phyloP scores from a whole-genome alignment of 2,797 vertebrate species.

The Chelon labrosus region DNA sequence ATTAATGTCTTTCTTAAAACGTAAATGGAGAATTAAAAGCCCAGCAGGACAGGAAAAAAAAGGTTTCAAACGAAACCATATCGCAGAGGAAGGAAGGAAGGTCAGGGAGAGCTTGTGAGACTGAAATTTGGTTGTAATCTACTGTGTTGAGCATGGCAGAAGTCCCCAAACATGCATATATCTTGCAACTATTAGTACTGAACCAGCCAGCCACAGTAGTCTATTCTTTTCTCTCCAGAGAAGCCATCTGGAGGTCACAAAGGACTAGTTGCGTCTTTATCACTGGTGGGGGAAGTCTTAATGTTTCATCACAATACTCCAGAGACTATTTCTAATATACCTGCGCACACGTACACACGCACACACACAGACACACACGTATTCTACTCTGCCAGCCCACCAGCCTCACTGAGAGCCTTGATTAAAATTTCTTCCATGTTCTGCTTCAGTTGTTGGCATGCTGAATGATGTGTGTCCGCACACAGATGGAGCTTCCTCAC shows the following conservation, averaged over 20 bases:
- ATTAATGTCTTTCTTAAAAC: slow-evolving; percentile 8
- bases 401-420: slow-evolving; percentile 75
- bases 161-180: slow-evolving; percentile 57
- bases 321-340: slow-evolving; percentile 62
- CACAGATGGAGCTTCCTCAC: slow-evolving; percentile 62
- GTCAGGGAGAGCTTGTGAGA: slow-evolving; percentile 40
- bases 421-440: slow-evolving; percentile 83
- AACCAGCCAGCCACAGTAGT: slow-evolving; percentile 38
- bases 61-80: slow-evolving; percentile 24
- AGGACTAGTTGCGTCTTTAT: slow-evolving; percentile 68
- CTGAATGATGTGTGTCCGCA: slow-evolving; percentile 73
- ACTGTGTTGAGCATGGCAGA: slow-evolving; percentile 15
- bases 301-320: slow-evolving; percentile 66
- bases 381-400: slow-evolving; percentile 53
- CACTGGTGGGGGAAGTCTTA: slow-evolving; percentile 57
- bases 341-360: neutral
- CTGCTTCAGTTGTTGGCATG: slow-evolving; percentile 69
- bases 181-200: slow-evolving; percentile 37
- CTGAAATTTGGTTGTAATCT: slow-evolving; percentile 46
- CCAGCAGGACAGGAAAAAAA: slow-evolving; percentile 5
- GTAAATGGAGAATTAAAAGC: slow-evolving; percentile 23
- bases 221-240: slow-evolving; percentile 40
- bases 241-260: slow-evolving; percentile 46
- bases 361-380: slow-evolving; percentile 23
- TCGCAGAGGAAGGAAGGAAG: slow-evolving; percentile 10